Evolutionary conservation across 2,113 vertebrate species (phyloP).

Genomic region (Cryptomyrus ogoouensis): DNA sequence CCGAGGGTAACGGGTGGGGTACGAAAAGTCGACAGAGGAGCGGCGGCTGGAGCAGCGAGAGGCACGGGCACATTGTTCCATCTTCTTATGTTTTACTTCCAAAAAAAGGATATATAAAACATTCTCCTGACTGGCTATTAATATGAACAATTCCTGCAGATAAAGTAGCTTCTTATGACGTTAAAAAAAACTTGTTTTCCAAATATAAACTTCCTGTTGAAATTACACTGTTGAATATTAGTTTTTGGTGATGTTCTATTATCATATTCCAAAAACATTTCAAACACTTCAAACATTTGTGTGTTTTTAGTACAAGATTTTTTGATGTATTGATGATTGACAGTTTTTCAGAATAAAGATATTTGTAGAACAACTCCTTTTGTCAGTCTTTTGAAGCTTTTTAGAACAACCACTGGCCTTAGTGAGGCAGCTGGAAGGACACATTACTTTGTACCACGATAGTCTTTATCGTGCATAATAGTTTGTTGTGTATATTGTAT

Average conservation of each 20-base stretch:
- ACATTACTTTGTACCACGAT: not conserved
- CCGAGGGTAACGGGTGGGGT: constrained; percentile 27
- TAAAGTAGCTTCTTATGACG: not conserved
- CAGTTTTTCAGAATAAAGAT: not conserved
- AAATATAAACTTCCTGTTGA: not conserved
- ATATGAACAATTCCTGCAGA: not conserved
- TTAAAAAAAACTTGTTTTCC: not conserved
- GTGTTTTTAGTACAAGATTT: not conserved
- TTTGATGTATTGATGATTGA: not conserved
- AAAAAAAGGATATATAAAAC: not conserved
- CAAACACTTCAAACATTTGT: not conserved
- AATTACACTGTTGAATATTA: not conserved
- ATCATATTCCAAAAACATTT: not conserved
- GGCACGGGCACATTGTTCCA: constrained; percentile 11
- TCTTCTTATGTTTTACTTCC: not conserved
- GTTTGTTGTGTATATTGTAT: not conserved
- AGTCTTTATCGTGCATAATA: not conserved
- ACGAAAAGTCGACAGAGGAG: constrained; percentile 42
- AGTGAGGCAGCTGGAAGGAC: not conserved
- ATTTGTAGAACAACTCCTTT: not conserved
- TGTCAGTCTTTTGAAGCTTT: not conserved
- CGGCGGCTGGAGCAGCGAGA: not conserved
- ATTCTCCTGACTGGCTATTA: not conserved
- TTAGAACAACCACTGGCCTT: not conserved
- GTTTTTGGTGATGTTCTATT: not conserved